A percentile compares a stretch with the other conserved stretches of the same genome.
Evolutionary conservation across 1,140 invertebrate species (phyloP).

Genomic region (Zaprionus davidi): DNA sequence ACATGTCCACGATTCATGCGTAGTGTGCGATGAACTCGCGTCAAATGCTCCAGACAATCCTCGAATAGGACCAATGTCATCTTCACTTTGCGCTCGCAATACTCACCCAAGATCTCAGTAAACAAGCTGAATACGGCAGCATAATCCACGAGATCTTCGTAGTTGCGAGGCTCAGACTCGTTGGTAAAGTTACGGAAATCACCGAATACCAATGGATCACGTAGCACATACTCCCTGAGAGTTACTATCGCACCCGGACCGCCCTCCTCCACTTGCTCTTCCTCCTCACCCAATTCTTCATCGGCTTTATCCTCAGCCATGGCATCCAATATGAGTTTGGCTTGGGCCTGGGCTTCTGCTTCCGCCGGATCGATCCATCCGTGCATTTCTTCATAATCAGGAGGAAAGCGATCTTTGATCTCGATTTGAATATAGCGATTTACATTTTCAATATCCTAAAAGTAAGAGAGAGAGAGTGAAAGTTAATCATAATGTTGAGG

Average conservation of each 20-base stretch:
- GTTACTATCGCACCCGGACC: constrained; percentile 48
- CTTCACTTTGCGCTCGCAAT: constrained; percentile 89
- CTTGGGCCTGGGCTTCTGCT: constrained; percentile 63
- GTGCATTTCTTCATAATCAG: constrained; percentile 65
- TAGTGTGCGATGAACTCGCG: constrained; percentile 92
- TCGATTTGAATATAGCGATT: constrained; percentile 85
- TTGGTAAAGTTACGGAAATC: constrained; percentile 94
- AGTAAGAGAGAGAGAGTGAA: no score
- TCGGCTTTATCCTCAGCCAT: constrained; percentile 24
- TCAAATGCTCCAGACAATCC: constrained; percentile 95
- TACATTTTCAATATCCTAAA: constrained; percentile 69
- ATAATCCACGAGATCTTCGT: constrained; percentile 95
- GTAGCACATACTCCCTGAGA: constrained; percentile 85
- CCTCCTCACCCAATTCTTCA: constrained; percentile 63
- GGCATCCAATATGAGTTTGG: constrained; percentile 52
- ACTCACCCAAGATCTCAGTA: constrained; percentile 94
- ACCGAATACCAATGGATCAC: constrained; percentile 93
- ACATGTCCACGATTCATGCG: constrained; percentile 93
- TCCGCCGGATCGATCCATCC: constrained; percentile 69
- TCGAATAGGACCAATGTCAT: constrained; percentile 94
- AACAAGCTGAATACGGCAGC: constrained; percentile 93
- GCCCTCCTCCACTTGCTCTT: constrained; percentile 48
- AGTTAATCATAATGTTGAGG: background rate
- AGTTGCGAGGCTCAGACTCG: constrained; percentile 90
- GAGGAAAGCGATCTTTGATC: constrained; percentile 85